Evolutionary conservation across 2,797 vertebrate species (phyloP).

Genomic region (Crax fasciolata): DNA sequence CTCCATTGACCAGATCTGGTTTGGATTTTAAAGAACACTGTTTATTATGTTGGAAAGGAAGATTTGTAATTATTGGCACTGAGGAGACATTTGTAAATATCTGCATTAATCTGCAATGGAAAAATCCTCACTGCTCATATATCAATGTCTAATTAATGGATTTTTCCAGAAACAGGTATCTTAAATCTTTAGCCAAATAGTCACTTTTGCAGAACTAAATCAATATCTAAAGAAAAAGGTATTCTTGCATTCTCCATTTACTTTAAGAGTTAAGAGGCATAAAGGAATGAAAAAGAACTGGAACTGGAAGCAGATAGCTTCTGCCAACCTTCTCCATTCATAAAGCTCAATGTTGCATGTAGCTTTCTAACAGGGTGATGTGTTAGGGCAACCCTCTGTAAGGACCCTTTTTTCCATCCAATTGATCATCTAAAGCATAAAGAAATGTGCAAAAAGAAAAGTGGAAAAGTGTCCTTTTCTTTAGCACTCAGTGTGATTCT

Average conservation of each 20-base stretch:
- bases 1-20: neutral
- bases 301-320: neutral
- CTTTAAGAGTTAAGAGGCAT: neutral
- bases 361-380: neutral
- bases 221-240: neutral
- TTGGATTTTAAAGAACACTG: neutral
- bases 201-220: slow-evolving; percentile 2
- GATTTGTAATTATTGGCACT: neutral
- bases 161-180: neutral
- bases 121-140: neutral
- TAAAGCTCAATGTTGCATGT: neutral
- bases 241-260: neutral
- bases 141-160: neutral
- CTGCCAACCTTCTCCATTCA: neutral
- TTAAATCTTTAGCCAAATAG: neutral
- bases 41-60: neutral
- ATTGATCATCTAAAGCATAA: neutral
- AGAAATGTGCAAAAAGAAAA: neutral
- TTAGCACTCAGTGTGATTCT: neutral
- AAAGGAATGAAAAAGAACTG: neutral
- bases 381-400: neutral
- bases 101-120: neutral
- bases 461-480: neutral
- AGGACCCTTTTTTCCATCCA: neutral
- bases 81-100: neutral